Evolutionary conservation across 1,140 invertebrate genomes (phyloP).

Genomic region (Pseudobourletiella spinata): DNA sequence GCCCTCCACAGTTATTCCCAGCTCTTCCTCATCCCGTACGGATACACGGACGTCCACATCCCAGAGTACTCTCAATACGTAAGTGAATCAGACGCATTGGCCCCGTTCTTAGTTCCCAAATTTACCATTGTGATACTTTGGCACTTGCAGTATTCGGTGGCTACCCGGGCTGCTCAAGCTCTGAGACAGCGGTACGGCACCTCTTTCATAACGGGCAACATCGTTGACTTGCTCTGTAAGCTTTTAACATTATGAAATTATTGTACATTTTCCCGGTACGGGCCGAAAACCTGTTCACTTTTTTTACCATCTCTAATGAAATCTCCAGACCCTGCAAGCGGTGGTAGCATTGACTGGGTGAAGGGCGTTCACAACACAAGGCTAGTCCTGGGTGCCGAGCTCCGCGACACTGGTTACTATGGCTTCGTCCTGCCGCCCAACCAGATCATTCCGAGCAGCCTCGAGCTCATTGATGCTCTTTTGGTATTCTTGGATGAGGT

Average conservation of each 20-base stretch:
- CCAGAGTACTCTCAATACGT: slow-evolving; percentile 49
- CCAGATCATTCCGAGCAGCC: slow-evolving; percentile 18
- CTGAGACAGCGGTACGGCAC: slow-evolving; percentile 54
- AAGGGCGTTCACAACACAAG: slow-evolving; percentile 9
- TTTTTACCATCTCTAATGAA: background rate
- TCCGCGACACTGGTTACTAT: slow-evolving; percentile 15
- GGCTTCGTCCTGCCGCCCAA: slow-evolving; percentile 16
- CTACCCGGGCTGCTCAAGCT: slow-evolving; percentile 48
- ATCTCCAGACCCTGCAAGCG: background rate
- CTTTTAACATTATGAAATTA: slow-evolving; percentile 48
- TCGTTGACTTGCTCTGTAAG: slow-evolving; percentile 52
- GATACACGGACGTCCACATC: slow-evolving; percentile 42
- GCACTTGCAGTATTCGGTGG: no score
- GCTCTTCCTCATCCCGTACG: slow-evolving; percentile 50
- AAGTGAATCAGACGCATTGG: no score
- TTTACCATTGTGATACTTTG: no score
- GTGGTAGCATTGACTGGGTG: slow-evolving; percentile 22
- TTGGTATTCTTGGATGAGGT: slow-evolving; percentile 14
- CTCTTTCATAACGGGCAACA: slow-evolving; percentile 50
- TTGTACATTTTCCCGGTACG: slow-evolving; percentile 1
- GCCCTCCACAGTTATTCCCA: slow-evolving; percentile 82
- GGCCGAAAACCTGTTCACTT: background rate
- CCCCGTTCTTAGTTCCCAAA: no score
- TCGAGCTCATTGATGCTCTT: slow-evolving; percentile 23
- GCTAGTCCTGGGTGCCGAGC: slow-evolving; percentile 5